phyloP scores from a whole-genome alignment of 2,797 vertebrate species.

The Vipera latastei region DNA sequence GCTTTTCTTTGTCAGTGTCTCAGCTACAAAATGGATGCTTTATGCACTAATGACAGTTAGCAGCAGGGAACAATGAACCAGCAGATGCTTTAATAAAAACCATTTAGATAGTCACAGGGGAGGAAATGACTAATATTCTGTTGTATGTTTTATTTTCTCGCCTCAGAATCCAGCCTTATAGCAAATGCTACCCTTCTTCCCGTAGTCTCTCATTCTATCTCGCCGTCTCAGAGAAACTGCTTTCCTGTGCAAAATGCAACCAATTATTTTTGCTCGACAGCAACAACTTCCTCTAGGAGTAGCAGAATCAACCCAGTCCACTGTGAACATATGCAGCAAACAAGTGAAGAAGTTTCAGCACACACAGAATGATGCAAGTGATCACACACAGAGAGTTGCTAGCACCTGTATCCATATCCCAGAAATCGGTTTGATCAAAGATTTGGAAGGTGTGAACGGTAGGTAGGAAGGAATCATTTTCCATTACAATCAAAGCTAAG shows the following conservation, averaged over 20 bases:
- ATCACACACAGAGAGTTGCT: not conserved
- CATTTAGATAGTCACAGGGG: conserved; percentile 1
- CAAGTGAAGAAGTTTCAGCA: not conserved
- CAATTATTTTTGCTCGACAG: not conserved
- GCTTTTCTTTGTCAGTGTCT: not conserved
- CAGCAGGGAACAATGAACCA: not conserved
- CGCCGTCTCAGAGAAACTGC: not conserved
- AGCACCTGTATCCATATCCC: not conserved
- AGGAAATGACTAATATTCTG: not conserved
- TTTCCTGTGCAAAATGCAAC: not conserved
- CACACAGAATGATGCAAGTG: not conserved
- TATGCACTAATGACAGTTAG: not conserved
- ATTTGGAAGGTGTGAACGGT: not conserved
- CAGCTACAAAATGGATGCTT: not conserved
- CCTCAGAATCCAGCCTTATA: not conserved
- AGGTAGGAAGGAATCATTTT: not conserved
- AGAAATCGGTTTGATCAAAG: not conserved
- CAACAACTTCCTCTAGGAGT: not conserved
- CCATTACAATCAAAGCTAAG: not conserved
- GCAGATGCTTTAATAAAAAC: conserved; percentile 22
- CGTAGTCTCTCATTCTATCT: not conserved
- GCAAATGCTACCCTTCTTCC: not conserved
- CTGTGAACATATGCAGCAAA: not conserved
- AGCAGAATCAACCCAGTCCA: not conserved
- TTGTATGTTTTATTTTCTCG: not conserved